These are phyloP conservation scores for Steromphala cineraria DNA, from an alignment of 2,888 invertebrate genomes.

Conservation along the genomic window DNA sequence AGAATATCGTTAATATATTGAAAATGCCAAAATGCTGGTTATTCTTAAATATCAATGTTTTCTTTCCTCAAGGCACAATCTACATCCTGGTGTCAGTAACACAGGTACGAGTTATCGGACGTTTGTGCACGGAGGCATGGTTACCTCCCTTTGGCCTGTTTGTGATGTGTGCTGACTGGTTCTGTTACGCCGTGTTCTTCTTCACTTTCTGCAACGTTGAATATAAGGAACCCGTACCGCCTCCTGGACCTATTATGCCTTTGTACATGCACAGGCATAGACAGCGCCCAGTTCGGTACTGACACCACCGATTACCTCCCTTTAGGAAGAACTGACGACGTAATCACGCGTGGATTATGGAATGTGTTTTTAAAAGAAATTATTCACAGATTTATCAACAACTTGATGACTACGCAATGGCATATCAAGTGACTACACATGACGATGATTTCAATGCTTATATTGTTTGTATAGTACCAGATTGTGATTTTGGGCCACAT, in stretches of 20 bases:
- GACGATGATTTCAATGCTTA: too few relatives aligned
- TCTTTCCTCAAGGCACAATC: conserved; percentile 25
- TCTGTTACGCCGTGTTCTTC: conserved; percentile 24
- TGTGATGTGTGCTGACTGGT: conserved; percentile 27
- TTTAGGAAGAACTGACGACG: not conserved
- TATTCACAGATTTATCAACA: too few relatives aligned
- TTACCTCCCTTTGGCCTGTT: conserved; percentile 26
- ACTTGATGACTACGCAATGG: too few relatives aligned
- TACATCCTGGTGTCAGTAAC: conserved; percentile 28
- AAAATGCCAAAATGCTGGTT: too few relatives aligned
- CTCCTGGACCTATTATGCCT: not conserved
- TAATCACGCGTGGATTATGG: not conserved
- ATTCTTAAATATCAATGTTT: not conserved
- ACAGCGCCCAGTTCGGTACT: not conserved
- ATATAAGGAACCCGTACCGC: not conserved
- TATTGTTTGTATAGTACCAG: too few relatives aligned
- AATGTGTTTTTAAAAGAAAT: not conserved
- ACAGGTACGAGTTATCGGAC: conserved; percentile 25
- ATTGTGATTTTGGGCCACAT: too few relatives aligned
- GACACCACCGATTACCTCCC: not conserved
- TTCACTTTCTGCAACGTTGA: conserved; percentile 31
- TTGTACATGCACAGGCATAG: not conserved
- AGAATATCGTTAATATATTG: too few relatives aligned
- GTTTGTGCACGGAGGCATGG: conserved; percentile 32
- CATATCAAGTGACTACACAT: too few relatives aligned